Conservation (phyloP, 2,888 invertebrate genomes). For the Taphrorychus bicolor region DNA sequence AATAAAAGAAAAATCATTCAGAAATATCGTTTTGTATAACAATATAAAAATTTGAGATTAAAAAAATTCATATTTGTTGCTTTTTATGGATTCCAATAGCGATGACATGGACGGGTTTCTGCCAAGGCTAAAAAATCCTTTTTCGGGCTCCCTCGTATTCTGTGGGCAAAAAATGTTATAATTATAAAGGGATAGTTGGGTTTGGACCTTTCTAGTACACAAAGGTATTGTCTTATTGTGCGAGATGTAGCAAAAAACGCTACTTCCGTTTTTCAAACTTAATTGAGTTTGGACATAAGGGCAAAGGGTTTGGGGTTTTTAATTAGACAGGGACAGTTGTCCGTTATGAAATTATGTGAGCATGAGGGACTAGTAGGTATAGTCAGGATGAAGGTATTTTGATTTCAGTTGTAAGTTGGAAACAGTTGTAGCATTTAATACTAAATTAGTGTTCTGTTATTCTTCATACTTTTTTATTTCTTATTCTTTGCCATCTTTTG, state of each 20-base stretch:
- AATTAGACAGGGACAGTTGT: slow-evolving; percentile 41
- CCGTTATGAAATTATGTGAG: slow-evolving; percentile 12
- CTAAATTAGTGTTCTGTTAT: too few relatives aligned
- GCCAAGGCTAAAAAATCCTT: not conserved
- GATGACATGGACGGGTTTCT: too few relatives aligned
- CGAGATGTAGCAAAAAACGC: slow-evolving; percentile 35
- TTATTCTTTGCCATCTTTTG: too few relatives aligned
- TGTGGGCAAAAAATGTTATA: slow-evolving; percentile 20
- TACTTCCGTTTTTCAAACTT: slow-evolving; percentile 42
- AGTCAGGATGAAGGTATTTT: not conserved
- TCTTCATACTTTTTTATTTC: too few relatives aligned
- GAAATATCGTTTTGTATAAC: not conserved
- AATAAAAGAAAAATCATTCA: not conserved
- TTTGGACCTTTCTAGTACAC: slow-evolving; percentile 25
- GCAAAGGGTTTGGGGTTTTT: slow-evolving; percentile 40
- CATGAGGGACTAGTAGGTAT: slow-evolving; percentile 1
- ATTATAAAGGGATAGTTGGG: slow-evolving; percentile 39
- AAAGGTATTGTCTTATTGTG: slow-evolving; percentile 36
- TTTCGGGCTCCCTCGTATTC: slow-evolving; percentile 17
- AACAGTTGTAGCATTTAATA: too few relatives aligned
- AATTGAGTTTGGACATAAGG: slow-evolving; percentile 43
- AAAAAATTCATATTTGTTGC: too few relatives aligned
- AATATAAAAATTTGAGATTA: too few relatives aligned
- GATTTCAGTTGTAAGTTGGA: not conserved
- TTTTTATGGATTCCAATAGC: too few relatives aligned